Evolutionary conservation across 2,113 vertebrate genomes (phyloP).

Genomic region (Rhinoptilus africanus): DNA sequence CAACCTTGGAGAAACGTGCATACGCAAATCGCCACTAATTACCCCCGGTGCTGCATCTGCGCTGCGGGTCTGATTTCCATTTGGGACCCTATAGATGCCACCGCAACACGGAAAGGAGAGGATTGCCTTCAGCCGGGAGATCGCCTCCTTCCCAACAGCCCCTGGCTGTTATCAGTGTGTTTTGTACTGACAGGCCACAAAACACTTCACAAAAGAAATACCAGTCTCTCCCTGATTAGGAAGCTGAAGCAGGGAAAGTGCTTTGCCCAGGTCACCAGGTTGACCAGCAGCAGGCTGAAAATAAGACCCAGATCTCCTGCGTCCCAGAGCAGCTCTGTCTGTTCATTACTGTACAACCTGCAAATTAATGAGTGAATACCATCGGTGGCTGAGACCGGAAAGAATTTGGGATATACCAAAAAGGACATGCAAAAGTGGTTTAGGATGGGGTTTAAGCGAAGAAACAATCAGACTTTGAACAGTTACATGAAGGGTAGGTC

Average conservation of each 20-base stretch:
- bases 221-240: neutral
- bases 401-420: neutral
- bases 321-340: neutral
- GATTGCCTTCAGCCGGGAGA: neutral
- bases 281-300: neutral
- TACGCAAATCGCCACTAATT: fast-evolving
- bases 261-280: neutral
- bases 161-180: neutral
- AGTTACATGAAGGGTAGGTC: neutral
- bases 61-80: neutral
- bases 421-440: neutral
- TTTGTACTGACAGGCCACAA: neutral
- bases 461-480: neutral
- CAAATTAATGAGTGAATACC: neutral
- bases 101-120: fast-evolving
- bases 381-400: neutral
- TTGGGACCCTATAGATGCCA: neutral
- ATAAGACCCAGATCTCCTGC: neutral
- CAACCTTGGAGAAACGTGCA: neutral
- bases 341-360: neutral
- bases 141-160: neutral
- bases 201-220: neutral
- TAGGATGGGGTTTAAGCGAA: neutral
- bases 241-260: neutral
- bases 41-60: neutral